Conservation (phyloP, 2,113 vertebrate genomes). For the Dasyurus viverrinus region DNA sequence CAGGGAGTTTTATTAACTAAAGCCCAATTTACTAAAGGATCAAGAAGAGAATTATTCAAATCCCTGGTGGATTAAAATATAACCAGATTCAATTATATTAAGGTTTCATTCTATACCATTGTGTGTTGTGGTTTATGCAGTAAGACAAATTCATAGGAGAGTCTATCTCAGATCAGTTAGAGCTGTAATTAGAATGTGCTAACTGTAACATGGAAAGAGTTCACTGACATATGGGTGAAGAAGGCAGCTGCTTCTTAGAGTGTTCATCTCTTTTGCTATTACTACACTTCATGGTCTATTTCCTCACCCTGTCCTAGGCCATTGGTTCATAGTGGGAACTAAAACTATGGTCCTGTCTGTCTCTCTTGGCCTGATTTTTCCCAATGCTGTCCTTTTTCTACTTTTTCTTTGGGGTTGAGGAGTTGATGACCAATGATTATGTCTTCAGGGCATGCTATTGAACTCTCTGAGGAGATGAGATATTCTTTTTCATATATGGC, state of each 20-base stretch:
- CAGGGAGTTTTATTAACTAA: not conserved
- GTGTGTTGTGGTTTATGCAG: not conserved
- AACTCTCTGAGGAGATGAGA: not conserved
- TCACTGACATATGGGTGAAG: not conserved
- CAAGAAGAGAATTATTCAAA: not conserved
- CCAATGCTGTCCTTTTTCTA: not conserved
- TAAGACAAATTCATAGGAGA: not conserved
- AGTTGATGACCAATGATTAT: not conserved
- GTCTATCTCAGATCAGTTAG: not conserved
- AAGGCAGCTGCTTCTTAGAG: not conserved
- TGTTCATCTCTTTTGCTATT: not conserved
- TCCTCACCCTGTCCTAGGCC: not conserved
- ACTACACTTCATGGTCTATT: not conserved
- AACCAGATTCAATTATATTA: not conserved
- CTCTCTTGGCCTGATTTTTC: not conserved
- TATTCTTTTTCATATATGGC: not conserved
- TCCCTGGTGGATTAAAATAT: not conserved
- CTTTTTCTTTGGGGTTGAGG: not conserved
- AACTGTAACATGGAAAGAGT: not conserved
- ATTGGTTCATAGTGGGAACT: not conserved
- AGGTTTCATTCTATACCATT: not conserved
- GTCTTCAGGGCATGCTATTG: not conserved
- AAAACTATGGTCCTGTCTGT: not conserved
- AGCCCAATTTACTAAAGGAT: not conserved
- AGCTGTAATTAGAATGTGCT: not conserved